phyloP scores from a whole-genome alignment of 2,888 invertebrate species.

The Coremacera marginata region DNA sequence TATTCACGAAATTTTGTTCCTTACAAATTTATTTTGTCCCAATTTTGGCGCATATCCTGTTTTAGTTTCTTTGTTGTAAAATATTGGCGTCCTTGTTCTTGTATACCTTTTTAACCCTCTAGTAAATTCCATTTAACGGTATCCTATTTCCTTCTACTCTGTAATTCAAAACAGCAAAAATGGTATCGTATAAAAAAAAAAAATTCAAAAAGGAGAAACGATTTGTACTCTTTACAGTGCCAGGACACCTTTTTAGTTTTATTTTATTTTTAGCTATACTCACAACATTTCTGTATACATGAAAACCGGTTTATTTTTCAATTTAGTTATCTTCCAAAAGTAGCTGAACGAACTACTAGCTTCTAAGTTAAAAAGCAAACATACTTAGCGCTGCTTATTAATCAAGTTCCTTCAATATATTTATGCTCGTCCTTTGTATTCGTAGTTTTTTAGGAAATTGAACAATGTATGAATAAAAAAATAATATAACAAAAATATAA shows the following conservation, averaged over 20 bases:
- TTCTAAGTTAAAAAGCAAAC: neutral
- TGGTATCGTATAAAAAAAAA: no score
- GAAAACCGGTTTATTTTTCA: conserved; percentile 2
- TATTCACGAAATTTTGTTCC: neutral
- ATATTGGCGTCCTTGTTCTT: neutral
- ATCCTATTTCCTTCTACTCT: neutral
- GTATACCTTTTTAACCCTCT: no score
- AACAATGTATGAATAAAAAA: conserved; percentile 14
- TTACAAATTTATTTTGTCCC: neutral
- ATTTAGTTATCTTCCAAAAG: neutral
- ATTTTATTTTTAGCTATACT: no score
- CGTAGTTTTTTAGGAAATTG: conserved; percentile 10
- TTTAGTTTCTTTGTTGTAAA: neutral
- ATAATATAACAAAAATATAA: neutral
- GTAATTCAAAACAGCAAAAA: neutral
- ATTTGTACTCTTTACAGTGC: neutral
- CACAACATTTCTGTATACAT: neutral
- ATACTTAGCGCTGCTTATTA: neutral
- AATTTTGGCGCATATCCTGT: neutral
- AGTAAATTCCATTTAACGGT: neutral
- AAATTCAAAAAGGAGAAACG: neutral
- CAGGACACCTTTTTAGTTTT: neutral
- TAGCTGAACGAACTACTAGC: neutral
- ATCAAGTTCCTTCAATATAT: conserved; percentile 1
- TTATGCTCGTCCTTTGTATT: conserved; percentile 20